These are phyloP conservation scores for Eustalomyia histrio DNA, from an alignment of 2,888 invertebrate species.

Conservation along the genomic window DNA sequence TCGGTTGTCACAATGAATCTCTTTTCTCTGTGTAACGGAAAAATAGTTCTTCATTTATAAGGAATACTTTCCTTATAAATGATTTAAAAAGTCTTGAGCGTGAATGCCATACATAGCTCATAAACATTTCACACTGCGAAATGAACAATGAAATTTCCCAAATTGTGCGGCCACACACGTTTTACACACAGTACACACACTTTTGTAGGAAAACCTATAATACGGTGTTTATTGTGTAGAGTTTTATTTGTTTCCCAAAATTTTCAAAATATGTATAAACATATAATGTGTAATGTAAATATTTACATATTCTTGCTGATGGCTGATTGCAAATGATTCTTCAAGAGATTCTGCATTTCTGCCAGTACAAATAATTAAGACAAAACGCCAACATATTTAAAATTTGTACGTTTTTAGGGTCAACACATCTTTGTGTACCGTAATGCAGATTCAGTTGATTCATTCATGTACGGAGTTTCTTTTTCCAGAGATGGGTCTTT, in stretches of 20 bases:
- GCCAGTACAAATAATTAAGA: background rate
- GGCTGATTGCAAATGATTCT: slow-evolving; percentile 1
- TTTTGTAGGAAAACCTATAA: too few relatives aligned
- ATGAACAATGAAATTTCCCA: too few relatives aligned
- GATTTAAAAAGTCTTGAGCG: too few relatives aligned
- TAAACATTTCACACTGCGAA: too few relatives aligned
- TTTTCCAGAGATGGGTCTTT: background rate
- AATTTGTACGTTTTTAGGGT: background rate
- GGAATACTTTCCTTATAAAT: too few relatives aligned
- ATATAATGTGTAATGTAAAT: background rate
- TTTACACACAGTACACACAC: too few relatives aligned
- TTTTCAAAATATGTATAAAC: background rate
- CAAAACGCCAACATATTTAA: background rate
- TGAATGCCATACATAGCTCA: too few relatives aligned
- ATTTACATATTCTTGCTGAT: background rate
- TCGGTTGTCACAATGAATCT: too few relatives aligned
- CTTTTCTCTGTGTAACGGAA: too few relatives aligned
- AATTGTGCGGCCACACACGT: too few relatives aligned
- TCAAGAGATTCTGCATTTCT: background rate
- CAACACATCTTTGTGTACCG: slow-evolving; percentile 2
- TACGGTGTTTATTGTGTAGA: background rate
- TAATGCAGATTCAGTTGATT: background rate
- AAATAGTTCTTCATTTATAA: too few relatives aligned
- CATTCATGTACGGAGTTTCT: background rate
- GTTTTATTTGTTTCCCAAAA: background rate